Evolutionary conservation across 2,888 invertebrate species (phyloP), one percentile per base, ranked within the genome.

Genomic region (Omphaloscelis lunosa): DNA sequence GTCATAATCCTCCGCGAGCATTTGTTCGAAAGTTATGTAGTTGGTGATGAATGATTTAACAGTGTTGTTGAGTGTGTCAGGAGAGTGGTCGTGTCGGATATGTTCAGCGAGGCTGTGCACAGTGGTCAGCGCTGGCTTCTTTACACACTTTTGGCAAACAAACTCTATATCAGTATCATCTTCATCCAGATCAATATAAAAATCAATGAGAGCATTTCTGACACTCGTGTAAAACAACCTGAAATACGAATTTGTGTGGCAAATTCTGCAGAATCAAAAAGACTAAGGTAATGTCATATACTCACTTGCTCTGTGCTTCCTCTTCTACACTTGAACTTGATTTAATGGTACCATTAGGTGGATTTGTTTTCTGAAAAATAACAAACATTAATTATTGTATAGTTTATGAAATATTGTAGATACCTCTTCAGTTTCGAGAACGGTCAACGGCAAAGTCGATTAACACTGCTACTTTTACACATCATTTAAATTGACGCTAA

Each of bases 21-120:
- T 82, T 83, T 95, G 94, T 75, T 94, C 94, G 74, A 95, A 94
- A 0, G 93, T 94, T 2, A 95, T 89, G 78, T 93, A 80, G 12
- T 94, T 88, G 70, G 89, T 92, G 45, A 96, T 91, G 68, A 95
- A 96, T 4, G 71, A 75, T 69, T 91, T 87, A 2, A 93, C 74
- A 0, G 73, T 69, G 29, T 65, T 62, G n/a, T 85, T 76, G 3
- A 59, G 59, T 0, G 87, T 66, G n/a, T 89, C 86, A 1, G 70
- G 8, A 7, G 61, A 27, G 79, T 95, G 96, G 0, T 77, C 65
- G 9, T 71, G 53, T 6, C 72, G 72, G 6, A 95, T 79, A 84
- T 96, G 96, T 20, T 90, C 82, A 0, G 89, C 84, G 41, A 96
- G 86, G 8, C 80, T 80, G 12, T 88, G 85, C 11, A 90, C 59